Conservation (phyloP, 2,888 invertebrate species). For the Dendrolimus houi region DNA sequence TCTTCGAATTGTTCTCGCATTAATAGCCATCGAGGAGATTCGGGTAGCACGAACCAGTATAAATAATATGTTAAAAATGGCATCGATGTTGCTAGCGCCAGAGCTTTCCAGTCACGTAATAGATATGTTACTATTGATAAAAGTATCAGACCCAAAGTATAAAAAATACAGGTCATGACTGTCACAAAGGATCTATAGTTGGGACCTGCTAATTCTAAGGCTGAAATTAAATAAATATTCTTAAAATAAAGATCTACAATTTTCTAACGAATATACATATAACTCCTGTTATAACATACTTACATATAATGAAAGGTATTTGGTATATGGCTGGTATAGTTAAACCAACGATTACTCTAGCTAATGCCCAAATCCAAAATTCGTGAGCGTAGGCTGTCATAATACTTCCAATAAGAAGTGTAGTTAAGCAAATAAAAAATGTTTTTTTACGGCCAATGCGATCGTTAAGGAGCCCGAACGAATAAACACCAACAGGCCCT, state of each 20-base stretch:
- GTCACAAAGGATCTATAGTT: constrained; percentile 94
- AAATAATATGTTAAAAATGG: constrained; percentile 91
- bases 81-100: constrained; percentile 87
- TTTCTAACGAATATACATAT: too few species aligned
- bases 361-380: constrained; percentile 90
- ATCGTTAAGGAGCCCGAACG: constrained; percentile 91
- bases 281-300: constrained; percentile 39
- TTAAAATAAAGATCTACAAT: neutral
- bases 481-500: constrained; percentile 92
- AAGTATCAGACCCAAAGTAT: constrained; percentile 90
- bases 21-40: constrained; percentile 94
- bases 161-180: constrained; percentile 93
- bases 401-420: constrained; percentile 87
- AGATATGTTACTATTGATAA: constrained; percentile 90
- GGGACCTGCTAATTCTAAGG: constrained; percentile 92
- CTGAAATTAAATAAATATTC: constrained; percentile 66
- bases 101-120: constrained; percentile 87
- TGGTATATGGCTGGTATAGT: constrained; percentile 95
- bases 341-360: constrained; percentile 89
- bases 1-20: constrained; percentile 89
- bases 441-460: constrained; percentile 90
- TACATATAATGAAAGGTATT: constrained; percentile 96
- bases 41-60: constrained; percentile 91
- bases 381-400: constrained; percentile 86
- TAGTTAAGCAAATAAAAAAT: constrained; percentile 89